A percentile compares a stretch with the other conserved stretches of the same genome.
These are phyloP conservation scores for Sarotherodon lohbergeri DNA, from an alignment of 2,113 vertebrate genomes.

Conservation along the genomic window DNA sequence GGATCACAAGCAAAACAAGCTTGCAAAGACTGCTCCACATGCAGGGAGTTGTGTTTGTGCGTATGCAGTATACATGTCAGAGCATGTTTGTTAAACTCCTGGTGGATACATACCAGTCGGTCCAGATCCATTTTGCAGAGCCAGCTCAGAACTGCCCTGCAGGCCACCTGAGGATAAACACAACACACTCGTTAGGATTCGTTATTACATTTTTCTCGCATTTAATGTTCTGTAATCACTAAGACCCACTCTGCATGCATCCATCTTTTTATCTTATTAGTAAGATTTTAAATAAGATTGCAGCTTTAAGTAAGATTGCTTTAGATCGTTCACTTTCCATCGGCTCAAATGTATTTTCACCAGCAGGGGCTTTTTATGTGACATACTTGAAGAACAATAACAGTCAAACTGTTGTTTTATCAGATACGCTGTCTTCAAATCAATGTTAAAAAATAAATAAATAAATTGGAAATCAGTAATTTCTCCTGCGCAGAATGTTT, in stretches of 20 bases:
- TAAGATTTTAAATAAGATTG: background rate
- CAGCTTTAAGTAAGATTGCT: background rate
- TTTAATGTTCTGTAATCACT: fast-evolving
- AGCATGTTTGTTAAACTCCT: background rate
- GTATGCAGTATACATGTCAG: background rate
- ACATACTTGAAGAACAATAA: background rate
- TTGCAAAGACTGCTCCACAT: background rate
- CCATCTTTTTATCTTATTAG: background rate
- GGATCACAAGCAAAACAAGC: background rate
- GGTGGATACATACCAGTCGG: conserved; percentile 76
- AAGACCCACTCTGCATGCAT: fast-evolving
- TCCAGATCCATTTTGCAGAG: conserved; percentile 83
- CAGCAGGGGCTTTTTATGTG: background rate
- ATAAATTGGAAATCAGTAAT: background rate
- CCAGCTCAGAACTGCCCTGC: conserved; percentile 76
- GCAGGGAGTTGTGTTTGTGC: background rate
- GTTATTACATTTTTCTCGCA: background rate
- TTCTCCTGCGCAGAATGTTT: background rate
- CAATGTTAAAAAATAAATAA: background rate
- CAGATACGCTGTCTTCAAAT: background rate
- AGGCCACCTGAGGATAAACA: conserved; percentile 74
- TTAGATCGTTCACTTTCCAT: background rate
- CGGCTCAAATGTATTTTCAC: background rate
- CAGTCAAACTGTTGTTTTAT: background rate
- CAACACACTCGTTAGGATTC: background rate